Evolutionary conservation across 2,113 vertebrate genomes (phyloP).

Genomic region (Stigmatopora argus): DNA sequence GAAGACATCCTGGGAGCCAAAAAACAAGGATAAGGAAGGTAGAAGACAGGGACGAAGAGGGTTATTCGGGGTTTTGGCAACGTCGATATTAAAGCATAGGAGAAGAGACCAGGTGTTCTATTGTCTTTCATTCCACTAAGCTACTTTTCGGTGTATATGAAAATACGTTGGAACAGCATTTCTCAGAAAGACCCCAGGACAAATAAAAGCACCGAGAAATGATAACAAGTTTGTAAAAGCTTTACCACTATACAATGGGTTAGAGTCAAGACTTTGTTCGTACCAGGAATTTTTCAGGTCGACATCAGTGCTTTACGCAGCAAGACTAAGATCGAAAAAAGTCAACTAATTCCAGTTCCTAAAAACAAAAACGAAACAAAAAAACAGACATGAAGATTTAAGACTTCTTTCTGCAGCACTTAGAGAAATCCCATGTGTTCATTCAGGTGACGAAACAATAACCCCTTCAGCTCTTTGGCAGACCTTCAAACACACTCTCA

Average conservation of each 20-base stretch:
- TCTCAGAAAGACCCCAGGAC: not conserved
- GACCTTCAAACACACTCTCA: conserved; percentile 50
- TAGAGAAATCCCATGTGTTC: conserved; percentile 4
- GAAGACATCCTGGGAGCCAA: conserved; percentile 99
- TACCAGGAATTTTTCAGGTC: not conserved
- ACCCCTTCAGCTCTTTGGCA: conserved; percentile 38
- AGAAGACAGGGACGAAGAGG: not conserved
- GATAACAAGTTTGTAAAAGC: too few relatives aligned
- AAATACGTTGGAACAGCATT: not conserved
- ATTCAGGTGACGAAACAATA: conserved; percentile 23
- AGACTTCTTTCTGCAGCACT: not conserved
- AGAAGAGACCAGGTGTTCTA: not conserved
- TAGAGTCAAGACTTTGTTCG: not conserved
- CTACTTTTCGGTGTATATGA: not conserved
- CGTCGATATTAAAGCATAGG: not conserved
- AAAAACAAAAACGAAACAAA: conserved; percentile 61
- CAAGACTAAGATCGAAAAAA: not conserved
- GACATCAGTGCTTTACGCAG: not conserved
- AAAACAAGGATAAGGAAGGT: conserved; percentile 35
- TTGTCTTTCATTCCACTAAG: not conserved
- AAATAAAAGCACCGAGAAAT: too few relatives aligned
- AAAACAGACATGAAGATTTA: not conserved
- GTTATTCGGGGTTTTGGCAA: not conserved
- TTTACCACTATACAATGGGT: too few relatives aligned
- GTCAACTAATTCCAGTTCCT: conserved; percentile 1